These are phyloP conservation scores for Pterobdella sp. DNA, from an alignment of 2,888 invertebrate species.

Conservation along the genomic window DNA sequence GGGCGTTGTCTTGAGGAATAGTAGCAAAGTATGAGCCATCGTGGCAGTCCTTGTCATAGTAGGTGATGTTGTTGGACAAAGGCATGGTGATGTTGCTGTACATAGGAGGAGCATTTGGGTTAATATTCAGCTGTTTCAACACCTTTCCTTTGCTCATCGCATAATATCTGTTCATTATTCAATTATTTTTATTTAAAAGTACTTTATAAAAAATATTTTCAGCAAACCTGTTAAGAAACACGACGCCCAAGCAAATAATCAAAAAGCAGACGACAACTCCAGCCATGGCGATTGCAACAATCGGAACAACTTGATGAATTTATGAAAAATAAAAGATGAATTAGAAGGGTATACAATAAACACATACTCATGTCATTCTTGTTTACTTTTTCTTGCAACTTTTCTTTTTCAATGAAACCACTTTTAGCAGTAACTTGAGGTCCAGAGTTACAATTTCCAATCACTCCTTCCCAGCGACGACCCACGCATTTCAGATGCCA, in stretches of 20 bases:
- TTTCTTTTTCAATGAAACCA: too few relatives aligned
- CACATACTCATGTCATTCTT: too few relatives aligned
- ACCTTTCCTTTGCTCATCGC: slow-evolving; percentile 22
- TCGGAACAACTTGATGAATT: slow-evolving; percentile 17
- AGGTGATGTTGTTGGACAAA: background rate
- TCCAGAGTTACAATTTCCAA: slow-evolving; percentile 23
- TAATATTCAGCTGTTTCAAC: slow-evolving; percentile 12
- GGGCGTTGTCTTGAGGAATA: slow-evolving; percentile 10
- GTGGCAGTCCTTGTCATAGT: slow-evolving; percentile 7
- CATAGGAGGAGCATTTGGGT: slow-evolving; percentile 1
- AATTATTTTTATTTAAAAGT: too few relatives aligned
- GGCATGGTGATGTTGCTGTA: slow-evolving; percentile 6
- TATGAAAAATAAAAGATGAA: too few relatives aligned
- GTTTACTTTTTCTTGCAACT: too few relatives aligned
- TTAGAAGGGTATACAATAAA: too few relatives aligned
- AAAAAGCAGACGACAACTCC: slow-evolving; percentile 25
- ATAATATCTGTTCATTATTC: slow-evolving; percentile 20
- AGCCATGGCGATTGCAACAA: slow-evolving; percentile 21
- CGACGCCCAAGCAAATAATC: slow-evolving; percentile 21
- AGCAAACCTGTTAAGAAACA: slow-evolving; percentile 23
- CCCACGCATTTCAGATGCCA: slow-evolving; percentile 22
- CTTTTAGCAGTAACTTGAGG: background rate
- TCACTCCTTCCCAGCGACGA: slow-evolving; percentile 22
- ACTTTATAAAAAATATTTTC: too few relatives aligned
- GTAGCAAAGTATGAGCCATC: background rate